These are phyloP conservation scores for Eulemur macaco DNA, from an alignment of 2,113 vertebrate genomes.

Conservation along the genomic window DNA sequence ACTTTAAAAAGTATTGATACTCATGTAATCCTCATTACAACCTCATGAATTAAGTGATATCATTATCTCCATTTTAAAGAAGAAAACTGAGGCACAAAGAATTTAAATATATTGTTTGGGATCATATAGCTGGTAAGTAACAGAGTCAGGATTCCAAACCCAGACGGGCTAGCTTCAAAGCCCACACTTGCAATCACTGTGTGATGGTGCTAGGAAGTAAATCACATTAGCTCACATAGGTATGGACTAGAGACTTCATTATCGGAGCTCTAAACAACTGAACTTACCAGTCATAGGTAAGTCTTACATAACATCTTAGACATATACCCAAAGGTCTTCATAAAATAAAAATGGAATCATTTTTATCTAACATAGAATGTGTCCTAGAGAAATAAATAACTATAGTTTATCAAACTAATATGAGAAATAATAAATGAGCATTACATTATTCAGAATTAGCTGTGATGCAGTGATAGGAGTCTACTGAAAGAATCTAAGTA, in stretches of 20 bases:
- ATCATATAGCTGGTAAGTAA: not conserved
- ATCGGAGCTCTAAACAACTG: not conserved
- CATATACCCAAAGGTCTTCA: not conserved
- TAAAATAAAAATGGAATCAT: not conserved
- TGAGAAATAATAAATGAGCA: not conserved
- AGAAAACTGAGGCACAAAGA: not conserved
- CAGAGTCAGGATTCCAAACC: not conserved
- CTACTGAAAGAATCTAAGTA: not conserved
- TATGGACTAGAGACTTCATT: not conserved
- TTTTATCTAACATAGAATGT: constrained; percentile 13
- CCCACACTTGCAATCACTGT: not conserved
- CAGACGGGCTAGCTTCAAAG: not conserved
- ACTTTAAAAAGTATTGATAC: not conserved
- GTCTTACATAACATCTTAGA: not conserved
- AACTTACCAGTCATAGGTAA: not conserved
- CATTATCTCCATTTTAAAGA: constrained; percentile 6
- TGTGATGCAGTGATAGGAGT: not conserved
- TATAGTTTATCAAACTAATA: not conserved
- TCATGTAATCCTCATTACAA: not conserved
- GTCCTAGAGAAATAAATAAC: not conserved
- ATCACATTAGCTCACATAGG: not conserved
- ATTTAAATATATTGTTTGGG: not conserved
- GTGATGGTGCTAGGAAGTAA: not conserved
- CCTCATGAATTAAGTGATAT: not conserved
- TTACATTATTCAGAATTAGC: not conserved